Evolutionary conservation across 2,888 invertebrate genomes (phyloP), one percentile per base, ranked within the genome.

Genomic region (Pseudanteris insignis): DNA sequence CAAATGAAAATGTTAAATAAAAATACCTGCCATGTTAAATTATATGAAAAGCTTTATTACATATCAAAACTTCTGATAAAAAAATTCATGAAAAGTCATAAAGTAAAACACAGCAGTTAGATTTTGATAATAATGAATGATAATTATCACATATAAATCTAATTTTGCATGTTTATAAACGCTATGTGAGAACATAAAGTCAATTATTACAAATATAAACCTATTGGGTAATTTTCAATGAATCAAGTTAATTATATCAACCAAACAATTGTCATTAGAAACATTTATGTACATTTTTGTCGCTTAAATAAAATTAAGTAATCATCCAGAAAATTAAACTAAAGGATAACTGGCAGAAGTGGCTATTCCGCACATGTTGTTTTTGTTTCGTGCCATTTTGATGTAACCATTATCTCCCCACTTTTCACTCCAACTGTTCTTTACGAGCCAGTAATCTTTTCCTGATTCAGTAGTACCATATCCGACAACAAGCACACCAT

Each of bases 341-440:
- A 92, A 84, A 14, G 95, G 95, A 81, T 91, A 95, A 75, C 91
- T 92, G 64, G 94, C 89, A 64, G 84, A 80, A 33, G 88, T 83
- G 46, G 95, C 94, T 79, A 96, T 87, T 71, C 95, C 95, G 80
- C 95, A 96, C 77, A 89, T 86, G 81, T 96, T 95, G 21, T 89
- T 71, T 70, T 84, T 84, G 82, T 95, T 93, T 70, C 95, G 86
- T 15, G 91, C 85, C 89, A 96, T 94, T 81, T 89, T 89, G 72
- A 95, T 89, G 83, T 91, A 96, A 28, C 95, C 95, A 3, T 87
- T 76, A 36, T 88, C 85, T 24, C 95, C 95, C 95, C 94, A 96
- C 8, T 82, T 76, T 63, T 82, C 80, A 8, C 90, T 87, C 91
- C 91, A 92, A 38, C 92, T 92, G 82, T 94, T 94, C 83, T 94